phyloP scores from a whole-genome alignment of 2,888 invertebrate genomes.

The Parnassius apollo region DNA sequence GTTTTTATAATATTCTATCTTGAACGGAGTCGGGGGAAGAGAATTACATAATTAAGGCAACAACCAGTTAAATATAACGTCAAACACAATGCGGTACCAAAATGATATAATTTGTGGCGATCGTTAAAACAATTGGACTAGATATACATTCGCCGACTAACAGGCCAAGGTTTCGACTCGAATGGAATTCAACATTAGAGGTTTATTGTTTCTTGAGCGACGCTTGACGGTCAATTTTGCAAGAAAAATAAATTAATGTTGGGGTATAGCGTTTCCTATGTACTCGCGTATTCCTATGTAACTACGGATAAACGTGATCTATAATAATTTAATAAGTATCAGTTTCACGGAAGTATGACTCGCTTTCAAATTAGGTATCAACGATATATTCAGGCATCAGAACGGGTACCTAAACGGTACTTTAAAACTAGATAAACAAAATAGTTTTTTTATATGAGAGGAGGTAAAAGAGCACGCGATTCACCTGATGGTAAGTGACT shows the following conservation, averaged over 20 bases:
- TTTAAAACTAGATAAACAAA: no score
- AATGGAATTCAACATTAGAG: slow-evolving; percentile 24
- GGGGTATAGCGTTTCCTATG: slow-evolving; percentile 10
- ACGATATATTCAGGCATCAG: no score
- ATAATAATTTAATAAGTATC: no score
- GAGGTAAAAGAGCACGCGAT: no score
- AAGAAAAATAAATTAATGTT: slow-evolving; percentile 11
- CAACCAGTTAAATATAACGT: slow-evolving; percentile 3
- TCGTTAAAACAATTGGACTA: slow-evolving; percentile 25
- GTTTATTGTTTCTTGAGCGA: slow-evolving; percentile 22
- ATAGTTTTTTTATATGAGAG: no score
- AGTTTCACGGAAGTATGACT: no score
- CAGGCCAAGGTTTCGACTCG: slow-evolving; percentile 23
- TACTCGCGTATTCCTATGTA: slow-evolving; percentile 1
- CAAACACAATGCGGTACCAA: slow-evolving; percentile 22
- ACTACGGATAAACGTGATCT: background rate
- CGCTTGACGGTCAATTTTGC: slow-evolving; percentile 21
- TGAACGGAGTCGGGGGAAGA: no score
- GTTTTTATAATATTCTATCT: no score
- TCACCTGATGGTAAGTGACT: no score
- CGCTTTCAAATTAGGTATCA: no score
- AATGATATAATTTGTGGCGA: slow-evolving; percentile 20
- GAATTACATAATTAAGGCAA: slow-evolving; percentile 1
- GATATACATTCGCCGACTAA: slow-evolving; percentile 21
- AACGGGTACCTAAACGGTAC: no score